phyloP scores from a whole-genome alignment of 2,113 vertebrate genomes.

The Manacus vitellinus region DNA sequence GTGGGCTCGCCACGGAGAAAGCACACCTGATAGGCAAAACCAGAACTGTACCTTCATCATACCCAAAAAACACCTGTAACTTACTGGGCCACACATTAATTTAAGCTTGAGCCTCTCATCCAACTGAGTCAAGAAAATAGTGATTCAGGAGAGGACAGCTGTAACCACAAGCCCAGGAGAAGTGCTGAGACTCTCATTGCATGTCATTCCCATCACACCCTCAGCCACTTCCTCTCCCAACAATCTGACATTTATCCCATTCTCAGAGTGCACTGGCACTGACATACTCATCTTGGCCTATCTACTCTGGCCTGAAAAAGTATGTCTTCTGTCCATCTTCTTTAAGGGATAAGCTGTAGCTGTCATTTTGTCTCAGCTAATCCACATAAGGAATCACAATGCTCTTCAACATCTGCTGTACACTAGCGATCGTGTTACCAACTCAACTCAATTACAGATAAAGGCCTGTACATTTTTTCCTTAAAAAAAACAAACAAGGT shows the following conservation, averaged over 20 bases:
- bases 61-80: not conserved
- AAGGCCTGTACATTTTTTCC: not conserved
- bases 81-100: not conserved
- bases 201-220: not conserved
- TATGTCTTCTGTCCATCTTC: not conserved
- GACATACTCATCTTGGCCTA: not conserved
- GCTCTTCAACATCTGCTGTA: not conserved
- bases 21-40: not conserved
- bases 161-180: not conserved
- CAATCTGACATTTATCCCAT: not conserved
- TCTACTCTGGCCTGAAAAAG: not conserved
- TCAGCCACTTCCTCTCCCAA: not conserved
- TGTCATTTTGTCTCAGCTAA: not conserved
- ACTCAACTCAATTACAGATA: not conserved
- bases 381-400: not conserved
- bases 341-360: not conserved
- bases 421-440: not conserved
- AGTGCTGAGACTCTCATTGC: not conserved
- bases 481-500: not conserved
- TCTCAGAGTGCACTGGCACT: not conserved
- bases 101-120: not conserved
- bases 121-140: not conserved
- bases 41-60: not conserved
- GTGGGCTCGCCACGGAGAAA: fast-evolving
- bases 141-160: not conserved